These are phyloP conservation scores for Morus bassanus DNA, from an alignment of 2,797 vertebrate genomes.

Conservation along the genomic window DNA sequence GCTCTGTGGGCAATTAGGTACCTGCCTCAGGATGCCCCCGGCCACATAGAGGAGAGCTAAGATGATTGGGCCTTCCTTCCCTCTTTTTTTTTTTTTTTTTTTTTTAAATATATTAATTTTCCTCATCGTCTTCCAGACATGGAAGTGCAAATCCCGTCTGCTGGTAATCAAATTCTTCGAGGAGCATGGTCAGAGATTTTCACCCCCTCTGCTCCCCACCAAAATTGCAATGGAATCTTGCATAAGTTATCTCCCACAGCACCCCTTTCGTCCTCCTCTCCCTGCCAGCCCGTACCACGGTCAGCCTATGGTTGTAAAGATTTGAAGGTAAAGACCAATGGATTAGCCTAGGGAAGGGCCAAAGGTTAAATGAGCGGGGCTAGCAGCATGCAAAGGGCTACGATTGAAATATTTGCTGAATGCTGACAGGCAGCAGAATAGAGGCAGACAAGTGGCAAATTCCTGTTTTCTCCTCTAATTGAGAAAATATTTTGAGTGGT, in stretches of 20 bases:
- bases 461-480: slow-evolving; percentile 76
- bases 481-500: slow-evolving; percentile 77
- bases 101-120: not conserved
- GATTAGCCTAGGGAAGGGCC: slow-evolving; percentile 64
- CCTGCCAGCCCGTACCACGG: not conserved
- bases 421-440: slow-evolving; percentile 77
- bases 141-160: not conserved
- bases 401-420: slow-evolving; percentile 79
- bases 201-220: not conserved
- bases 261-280: not conserved
- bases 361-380: slow-evolving; percentile 73
- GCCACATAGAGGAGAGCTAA: not conserved
- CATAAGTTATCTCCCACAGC: not conserved
- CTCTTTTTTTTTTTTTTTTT: no score
- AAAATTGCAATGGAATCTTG: not conserved
- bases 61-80: not conserved
- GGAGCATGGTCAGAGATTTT: not conserved
- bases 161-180: not conserved
- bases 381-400: slow-evolving; percentile 63
- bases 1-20: not conserved
- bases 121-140: not conserved
- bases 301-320: slow-evolving; percentile 32
- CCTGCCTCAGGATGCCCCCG: not conserved
- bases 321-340: slow-evolving; percentile 60
- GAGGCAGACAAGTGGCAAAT: slow-evolving; percentile 80